phyloP scores from a whole-genome alignment of 2,888 invertebrate species.

The Ophion costatus region DNA sequence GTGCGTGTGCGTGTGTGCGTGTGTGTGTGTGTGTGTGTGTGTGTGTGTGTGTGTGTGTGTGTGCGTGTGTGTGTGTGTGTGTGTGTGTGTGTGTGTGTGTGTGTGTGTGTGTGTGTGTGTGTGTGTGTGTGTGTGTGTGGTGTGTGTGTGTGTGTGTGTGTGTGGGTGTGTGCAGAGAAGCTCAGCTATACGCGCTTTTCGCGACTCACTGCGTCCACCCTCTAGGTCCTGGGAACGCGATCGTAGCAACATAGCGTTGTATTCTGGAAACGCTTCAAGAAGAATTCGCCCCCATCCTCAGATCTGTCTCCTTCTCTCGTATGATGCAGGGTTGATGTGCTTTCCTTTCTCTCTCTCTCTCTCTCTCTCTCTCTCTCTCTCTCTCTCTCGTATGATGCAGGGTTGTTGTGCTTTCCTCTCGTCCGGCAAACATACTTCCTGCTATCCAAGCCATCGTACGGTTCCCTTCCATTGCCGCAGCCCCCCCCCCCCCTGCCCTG shows the following conservation, averaged over 20 bases:
- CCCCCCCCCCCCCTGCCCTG: conserved; percentile 45
- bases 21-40: not conserved
- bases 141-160: no score
- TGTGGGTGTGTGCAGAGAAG: not conserved
- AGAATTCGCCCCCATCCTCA: conserved; percentile 37
- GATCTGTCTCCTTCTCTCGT: conserved; percentile 36
- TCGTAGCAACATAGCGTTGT: conserved; percentile 15
- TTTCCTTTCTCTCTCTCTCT: not conserved
- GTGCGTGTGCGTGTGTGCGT: not conserved
- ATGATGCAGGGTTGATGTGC: not conserved
- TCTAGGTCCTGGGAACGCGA: conserved; percentile 28
- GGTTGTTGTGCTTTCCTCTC: conserved; percentile 51
- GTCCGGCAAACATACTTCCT: conserved; percentile 63
- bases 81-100: no score
- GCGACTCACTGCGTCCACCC: conserved; percentile 35
- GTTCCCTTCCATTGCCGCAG: conserved; percentile 32
- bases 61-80: no score
- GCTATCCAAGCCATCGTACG: conserved; percentile 49
- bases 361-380: conserved; percentile 43
- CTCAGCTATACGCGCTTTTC: conserved; percentile 8
- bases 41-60: no score
- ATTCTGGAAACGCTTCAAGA: conserved; percentile 45
- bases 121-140: no score
- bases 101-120: no score
- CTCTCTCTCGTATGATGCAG: conserved; percentile 32